phyloP scores from a whole-genome alignment of 2,888 invertebrate genomes.

The Deroplatys truncata region DNA sequence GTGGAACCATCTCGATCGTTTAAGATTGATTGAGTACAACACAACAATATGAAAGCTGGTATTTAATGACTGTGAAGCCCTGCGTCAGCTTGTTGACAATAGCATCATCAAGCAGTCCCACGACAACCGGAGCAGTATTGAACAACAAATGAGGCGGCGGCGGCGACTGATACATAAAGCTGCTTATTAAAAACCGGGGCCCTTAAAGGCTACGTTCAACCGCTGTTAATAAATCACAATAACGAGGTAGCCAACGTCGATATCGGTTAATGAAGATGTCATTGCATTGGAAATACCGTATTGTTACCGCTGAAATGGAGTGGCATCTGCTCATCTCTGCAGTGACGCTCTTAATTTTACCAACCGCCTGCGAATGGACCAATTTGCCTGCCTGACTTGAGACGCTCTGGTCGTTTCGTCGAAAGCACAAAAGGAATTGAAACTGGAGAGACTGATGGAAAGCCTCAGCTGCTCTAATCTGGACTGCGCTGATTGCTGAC shows the following conservation, averaged over 20 bases:
- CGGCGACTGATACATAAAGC: background rate
- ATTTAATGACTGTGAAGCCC: too few species aligned
- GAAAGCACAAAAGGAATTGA: background rate
- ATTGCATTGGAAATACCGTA: background rate
- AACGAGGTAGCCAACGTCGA: background rate
- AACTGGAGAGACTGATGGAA: background rate
- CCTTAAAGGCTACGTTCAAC: background rate
- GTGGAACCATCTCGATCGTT: too few species aligned
- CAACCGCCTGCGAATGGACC: background rate
- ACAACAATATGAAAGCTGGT: too few species aligned
- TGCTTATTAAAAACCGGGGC: background rate
- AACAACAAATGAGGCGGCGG: background rate
- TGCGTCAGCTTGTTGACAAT: background rate
- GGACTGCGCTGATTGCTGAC: background rate
- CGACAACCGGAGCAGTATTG: background rate
- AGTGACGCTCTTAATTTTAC: background rate
- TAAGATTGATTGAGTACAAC: too few species aligned
- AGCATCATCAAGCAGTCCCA: background rate
- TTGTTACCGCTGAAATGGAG: background rate
- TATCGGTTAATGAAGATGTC: background rate
- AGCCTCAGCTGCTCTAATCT: background rate
- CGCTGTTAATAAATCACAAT: background rate
- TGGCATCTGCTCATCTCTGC: background rate
- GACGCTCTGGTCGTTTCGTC: background rate
- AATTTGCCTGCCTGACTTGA: background rate